Base-by-base conservation (phyloP, 2,113 vertebrate species). In the Maccullochella peelii region DNA sequence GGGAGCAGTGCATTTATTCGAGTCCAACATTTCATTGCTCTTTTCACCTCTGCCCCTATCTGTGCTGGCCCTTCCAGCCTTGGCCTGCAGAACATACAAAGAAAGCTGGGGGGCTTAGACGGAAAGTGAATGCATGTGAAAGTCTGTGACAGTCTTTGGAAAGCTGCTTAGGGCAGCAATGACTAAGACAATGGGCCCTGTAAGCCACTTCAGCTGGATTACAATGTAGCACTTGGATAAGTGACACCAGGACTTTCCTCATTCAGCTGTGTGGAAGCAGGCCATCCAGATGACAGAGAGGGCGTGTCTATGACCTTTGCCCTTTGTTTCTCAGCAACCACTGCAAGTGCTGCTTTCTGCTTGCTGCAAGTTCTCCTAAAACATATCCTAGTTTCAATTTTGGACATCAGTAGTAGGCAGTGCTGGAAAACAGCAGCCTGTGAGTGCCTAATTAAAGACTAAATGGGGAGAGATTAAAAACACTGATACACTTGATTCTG, bases 161-260 rank as follows among this genome's bases (percentile, higher is more conserved):
- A 89, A 91, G 89, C 90, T 79, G 79, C 87, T 93, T 86, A 93
- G 81, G 81, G 71, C 81, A 77, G 83, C 80, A 73, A 70, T 49
- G 87, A 86, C 80, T 79, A 86, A 92, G 83, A 93, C 90, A 91
- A 93, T 87, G 79, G 79, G 44, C 55, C 63, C 77, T 66, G 57
- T 88, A 89, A 91, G 79, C 79, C 85, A 90, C 87, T 86, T 88
- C 71, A 74, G 82, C 42, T 54, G 91, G 88, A 92, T 90, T 90
- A 92, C 88, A 89, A 88, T 79, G 63, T 83, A 68, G 21, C 63
- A 79, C 84, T 89, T 87, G 84, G 88, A 77, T 55, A 36, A 71
- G 78, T 79, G 85, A 86, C 84, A 86, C 52, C 73, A 8, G 68
- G 76, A 80, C 79, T 80, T 68, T 72, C 70, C 82, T 76, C 69